A percentile compares a stretch with the other conserved stretches of the same genome.
These are phyloP conservation scores for Alouatta palliata DNA, from an alignment of 2,113 vertebrate species.

Conservation along the genomic window DNA sequence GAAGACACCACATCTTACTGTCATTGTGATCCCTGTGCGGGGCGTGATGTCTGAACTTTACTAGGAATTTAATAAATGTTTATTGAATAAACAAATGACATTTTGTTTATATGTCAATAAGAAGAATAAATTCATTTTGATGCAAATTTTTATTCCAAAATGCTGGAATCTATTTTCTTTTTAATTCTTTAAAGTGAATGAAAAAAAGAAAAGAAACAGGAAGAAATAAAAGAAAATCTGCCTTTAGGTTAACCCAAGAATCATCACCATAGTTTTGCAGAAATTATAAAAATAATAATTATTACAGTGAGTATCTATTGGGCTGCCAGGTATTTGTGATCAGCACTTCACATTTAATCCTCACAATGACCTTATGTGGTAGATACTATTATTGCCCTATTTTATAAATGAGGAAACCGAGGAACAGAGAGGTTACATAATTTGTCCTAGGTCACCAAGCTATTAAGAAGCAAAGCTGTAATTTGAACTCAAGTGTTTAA, in stretches of 20 bases:
- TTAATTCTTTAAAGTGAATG: background rate
- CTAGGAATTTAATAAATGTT: background rate
- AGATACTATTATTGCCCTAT: background rate
- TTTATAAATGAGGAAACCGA: slow-evolving; percentile 10
- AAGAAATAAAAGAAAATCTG: background rate
- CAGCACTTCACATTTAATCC: background rate
- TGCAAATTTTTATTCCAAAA: slow-evolving; percentile 10
- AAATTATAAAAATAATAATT: slow-evolving; percentile 2
- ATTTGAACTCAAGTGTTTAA: background rate
- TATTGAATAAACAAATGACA: background rate
- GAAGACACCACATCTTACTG: background rate
- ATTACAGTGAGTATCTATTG: background rate
- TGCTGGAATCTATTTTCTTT: background rate
- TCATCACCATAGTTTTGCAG: background rate
- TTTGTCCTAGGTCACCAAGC: background rate
- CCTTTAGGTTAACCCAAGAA: background rate
- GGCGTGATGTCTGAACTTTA: background rate
- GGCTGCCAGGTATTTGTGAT: background rate
- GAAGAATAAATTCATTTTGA: background rate
- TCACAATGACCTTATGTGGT: background rate
- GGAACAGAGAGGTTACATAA: background rate
- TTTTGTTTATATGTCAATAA: background rate
- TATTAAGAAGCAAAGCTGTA: background rate
- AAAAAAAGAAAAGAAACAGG: background rate
- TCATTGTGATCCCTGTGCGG: background rate